Conservation (phyloP, 2,797 vertebrate genomes). For the Gephyroberyx darwinii region DNA sequence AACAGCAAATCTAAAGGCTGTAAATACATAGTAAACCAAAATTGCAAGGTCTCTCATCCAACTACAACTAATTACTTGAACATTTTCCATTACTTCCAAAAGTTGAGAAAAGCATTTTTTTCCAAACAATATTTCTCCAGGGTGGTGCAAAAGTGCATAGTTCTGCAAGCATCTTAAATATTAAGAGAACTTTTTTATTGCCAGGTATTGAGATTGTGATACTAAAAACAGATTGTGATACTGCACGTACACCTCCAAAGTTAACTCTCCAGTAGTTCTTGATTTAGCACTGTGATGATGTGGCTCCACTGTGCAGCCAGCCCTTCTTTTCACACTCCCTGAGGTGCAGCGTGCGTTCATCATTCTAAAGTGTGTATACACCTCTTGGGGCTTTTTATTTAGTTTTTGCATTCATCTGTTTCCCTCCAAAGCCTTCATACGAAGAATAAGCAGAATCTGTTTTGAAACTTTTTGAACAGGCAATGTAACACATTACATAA, state of each 20-base stretch:
- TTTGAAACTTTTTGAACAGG: conserved; percentile 7
- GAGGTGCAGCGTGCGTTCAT: conserved; percentile 18
- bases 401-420: conserved; percentile 19
- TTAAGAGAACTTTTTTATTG: conserved; percentile 18
- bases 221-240: conserved; percentile 24
- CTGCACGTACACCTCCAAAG: conserved; percentile 20
- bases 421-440: not conserved
- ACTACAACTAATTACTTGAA: not conserved
- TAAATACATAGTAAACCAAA: too few relatives aligned
- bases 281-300: conserved; percentile 34
- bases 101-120: too few relatives aligned
- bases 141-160: too few relatives aligned
- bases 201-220: conserved; percentile 20
- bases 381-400: conserved; percentile 14
- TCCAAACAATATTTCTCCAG: too few relatives aligned
- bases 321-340: conserved; percentile 35
- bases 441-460: conserved; percentile 3
- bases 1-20: too few relatives aligned
- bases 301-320: conserved; percentile 19
- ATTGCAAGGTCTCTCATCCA: not conserved
- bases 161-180: conserved; percentile 3
- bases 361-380: conserved; percentile 31
- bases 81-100: too few relatives aligned
- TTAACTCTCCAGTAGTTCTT: conserved; percentile 29
- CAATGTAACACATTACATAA: not conserved